Conservation (phyloP, 1,140 invertebrate genomes). For the Condylostylus longicornis region DNA sequence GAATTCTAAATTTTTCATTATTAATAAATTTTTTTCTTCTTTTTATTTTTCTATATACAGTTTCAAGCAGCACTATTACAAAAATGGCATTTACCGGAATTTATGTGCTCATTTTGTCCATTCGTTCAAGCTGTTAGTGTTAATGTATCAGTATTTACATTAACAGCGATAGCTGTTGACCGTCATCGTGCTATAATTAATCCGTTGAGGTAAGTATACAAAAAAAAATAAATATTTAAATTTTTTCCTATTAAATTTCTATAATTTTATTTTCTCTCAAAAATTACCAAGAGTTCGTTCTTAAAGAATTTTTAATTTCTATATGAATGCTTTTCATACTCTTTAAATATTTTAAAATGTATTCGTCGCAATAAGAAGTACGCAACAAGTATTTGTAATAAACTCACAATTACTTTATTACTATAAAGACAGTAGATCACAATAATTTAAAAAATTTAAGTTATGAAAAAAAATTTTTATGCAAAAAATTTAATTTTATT, state of each 20-base stretch:
- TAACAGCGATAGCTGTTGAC: slow-evolving; percentile 67
- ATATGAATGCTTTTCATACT: too few species aligned
- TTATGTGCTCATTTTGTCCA: slow-evolving; percentile 70
- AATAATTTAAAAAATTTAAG: too few species aligned
- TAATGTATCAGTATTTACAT: slow-evolving; percentile 66
- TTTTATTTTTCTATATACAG: slow-evolving; percentile 29
- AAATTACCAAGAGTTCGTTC: background rate
- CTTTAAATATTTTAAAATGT: too few species aligned
- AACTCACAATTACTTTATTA: too few species aligned
- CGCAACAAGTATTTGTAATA: too few species aligned
- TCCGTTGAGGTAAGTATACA: slow-evolving; percentile 42
- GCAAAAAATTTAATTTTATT: too few species aligned
- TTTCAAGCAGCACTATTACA: slow-evolving; percentile 70
- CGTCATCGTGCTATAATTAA: slow-evolving; percentile 55
- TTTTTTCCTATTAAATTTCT: background rate
- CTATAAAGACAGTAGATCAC: too few species aligned
- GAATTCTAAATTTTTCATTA: too few species aligned
- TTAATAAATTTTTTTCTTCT: too few species aligned
- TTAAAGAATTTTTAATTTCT: background rate
- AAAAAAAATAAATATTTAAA: slow-evolving; percentile 6
- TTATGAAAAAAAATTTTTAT: too few species aligned
- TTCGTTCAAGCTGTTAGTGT: slow-evolving; percentile 64
- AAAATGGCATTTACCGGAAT: slow-evolving; percentile 63
- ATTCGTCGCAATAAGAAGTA: too few species aligned
- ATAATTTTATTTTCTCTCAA: background rate